Base-by-base conservation (phyloP, 2,113 vertebrate species). In the Otis tarda region DNA sequence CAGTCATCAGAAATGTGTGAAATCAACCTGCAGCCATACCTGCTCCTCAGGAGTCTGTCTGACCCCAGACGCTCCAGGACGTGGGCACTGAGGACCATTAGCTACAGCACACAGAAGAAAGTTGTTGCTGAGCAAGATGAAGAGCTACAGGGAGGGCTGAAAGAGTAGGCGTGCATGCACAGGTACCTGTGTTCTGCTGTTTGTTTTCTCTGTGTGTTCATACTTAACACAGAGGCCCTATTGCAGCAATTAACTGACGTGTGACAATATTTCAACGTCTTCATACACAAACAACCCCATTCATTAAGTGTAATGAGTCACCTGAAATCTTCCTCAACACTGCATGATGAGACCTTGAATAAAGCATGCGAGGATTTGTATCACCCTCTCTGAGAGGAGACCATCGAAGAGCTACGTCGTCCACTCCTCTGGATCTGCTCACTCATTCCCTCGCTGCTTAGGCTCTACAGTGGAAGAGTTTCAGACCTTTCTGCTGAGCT, bases 401-500 rank as follows among this genome's bases (percentile, higher is more conserved):
- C 55, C 13, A 35, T 43, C 4, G 2, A 49, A 69, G 56, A 83
- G 68, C 21, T 53, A 4, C n/a, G 28, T 33, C 4, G 4, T 69
- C 78, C 83, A 41, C 17, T 94, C 47, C n/a, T 78, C 55, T 56
- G 39, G 17, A 37, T 74, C 68, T 92, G 41, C n/a, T 74, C 64
- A 12, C 39, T 70, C 60, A 7, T 43, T 69, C 20, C 30, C 30
- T 73, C 59, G 30, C 65, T 45, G 55, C 23, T 84, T 30, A 81
- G 45, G 33, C 25, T 88, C 55, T 28, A 11, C 59, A 35, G 35
- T 27, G 31, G 27, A 83, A 52, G 52, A 83, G 33, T 93, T 93
- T 94, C 81, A 93, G 77, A 79, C 57, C 35, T 84, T 89, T 87
- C 65, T 93, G 56, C 83, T 77, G 80, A 69, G 59, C 77, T 95